A percentile compares a stretch with the other conserved stretches of the same genome.
These are phyloP conservation scores for Lasioglossum morio DNA, from an alignment of 2,888 invertebrate genomes.

Conservation along the genomic window DNA sequence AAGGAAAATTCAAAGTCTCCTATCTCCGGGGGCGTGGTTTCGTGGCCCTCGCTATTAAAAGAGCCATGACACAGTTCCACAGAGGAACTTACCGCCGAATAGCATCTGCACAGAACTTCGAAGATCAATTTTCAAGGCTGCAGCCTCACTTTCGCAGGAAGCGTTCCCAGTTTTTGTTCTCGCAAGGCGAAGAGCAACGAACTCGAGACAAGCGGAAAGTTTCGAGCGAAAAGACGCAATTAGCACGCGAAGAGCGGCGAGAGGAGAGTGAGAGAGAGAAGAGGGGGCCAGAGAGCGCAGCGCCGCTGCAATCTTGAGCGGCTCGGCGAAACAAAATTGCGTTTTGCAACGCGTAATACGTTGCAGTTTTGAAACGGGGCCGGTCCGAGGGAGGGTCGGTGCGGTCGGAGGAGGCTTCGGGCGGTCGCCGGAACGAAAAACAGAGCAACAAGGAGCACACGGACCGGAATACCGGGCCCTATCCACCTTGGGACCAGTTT, in stretches of 20 bases:
- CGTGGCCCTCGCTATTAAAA: neutral
- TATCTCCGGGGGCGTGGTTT: neutral
- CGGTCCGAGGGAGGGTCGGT: conserved; percentile 31
- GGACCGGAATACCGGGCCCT: conserved; percentile 40
- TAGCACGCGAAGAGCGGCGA: conserved; percentile 16
- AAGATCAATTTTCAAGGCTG: neutral
- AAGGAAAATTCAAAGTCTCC: neutral
- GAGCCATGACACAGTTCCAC: neutral
- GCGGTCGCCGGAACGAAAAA: conserved; percentile 57
- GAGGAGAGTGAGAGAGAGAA: neutral
- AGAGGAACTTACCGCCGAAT: neutral
- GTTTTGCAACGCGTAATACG: conserved; percentile 56
- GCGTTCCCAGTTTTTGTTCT: neutral
- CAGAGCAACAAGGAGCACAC: conserved; percentile 48
- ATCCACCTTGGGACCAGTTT: conserved; percentile 41
- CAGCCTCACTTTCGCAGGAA: neutral
- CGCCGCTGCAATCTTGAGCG: conserved; percentile 38
- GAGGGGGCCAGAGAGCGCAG: conserved; percentile 26
- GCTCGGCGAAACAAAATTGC: conserved; percentile 38
- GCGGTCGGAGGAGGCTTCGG: conserved; percentile 46
- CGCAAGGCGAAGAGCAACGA: neutral
- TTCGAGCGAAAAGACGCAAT: conserved; percentile 36
- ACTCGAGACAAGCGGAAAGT: conserved; percentile 16
- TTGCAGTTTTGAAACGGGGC: conserved; percentile 44
- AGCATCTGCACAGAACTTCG: neutral